Conservation (phyloP, 2,888 invertebrate species). For the Alitta virens region DNA sequence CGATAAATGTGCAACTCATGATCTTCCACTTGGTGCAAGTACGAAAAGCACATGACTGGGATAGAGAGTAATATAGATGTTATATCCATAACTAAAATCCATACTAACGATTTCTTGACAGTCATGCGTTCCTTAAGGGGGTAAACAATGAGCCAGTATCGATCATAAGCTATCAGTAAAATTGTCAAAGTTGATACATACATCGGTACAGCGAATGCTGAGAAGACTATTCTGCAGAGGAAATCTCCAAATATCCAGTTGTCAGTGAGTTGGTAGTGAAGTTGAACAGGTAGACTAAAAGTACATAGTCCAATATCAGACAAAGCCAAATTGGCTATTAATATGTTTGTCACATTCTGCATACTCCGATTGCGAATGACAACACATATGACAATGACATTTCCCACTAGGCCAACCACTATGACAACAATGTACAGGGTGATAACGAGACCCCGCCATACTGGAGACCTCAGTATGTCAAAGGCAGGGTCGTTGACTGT, state of each 20-base stretch:
- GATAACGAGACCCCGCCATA: conserved; percentile 42
- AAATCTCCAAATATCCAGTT: conserved; percentile 50
- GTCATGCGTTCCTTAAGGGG: conserved; percentile 47
- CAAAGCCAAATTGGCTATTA: conserved; percentile 48
- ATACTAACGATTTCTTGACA: conserved; percentile 35
- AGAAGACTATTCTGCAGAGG: conserved; percentile 48
- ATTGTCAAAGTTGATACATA: conserved; percentile 52
- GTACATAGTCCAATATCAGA: conserved; percentile 51
- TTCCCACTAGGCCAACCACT: conserved; percentile 46
- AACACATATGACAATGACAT: conserved; percentile 46
- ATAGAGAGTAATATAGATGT: conserved; percentile 42
- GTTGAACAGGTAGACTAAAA: conserved; percentile 52
- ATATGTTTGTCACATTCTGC: conserved; percentile 51
- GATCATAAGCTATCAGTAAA: conserved; percentile 51
- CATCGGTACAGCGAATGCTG: conserved; percentile 52
- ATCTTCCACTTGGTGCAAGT: conserved; percentile 33
- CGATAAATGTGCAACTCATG: conserved; percentile 35
- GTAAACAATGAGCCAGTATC: conserved; percentile 52
- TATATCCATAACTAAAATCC: conserved; percentile 35
- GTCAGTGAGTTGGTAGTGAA: conserved; percentile 52
- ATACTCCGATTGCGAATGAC: conserved; percentile 41
- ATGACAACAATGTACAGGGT: conserved; percentile 45
- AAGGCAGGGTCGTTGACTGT: conserved; percentile 36
- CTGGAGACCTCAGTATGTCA: conserved; percentile 38
- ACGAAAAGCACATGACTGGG: conserved; percentile 47